Percentiles rank a stretch among this genome's conserved stretches.
Conservation (phyloP, 2,797 vertebrate genomes). For the Perodicticus potto region DNA sequence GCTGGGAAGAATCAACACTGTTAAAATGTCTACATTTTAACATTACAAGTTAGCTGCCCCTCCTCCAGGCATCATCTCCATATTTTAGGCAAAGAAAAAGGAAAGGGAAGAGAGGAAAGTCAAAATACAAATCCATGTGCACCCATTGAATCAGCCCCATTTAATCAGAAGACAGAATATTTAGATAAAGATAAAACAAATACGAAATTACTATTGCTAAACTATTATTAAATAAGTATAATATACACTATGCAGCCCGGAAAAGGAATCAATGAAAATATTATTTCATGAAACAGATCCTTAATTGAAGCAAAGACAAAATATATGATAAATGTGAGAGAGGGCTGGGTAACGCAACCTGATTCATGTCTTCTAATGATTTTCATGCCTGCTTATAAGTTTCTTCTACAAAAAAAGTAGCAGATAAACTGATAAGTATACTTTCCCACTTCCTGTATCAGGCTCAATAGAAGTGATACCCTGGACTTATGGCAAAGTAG, state of each 20-base stretch:
- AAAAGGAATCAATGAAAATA: neutral
- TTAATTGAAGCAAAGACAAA: slow-evolving; percentile 38
- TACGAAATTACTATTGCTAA: neutral
- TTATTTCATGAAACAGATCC: slow-evolving; percentile 1
- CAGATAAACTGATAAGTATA: neutral
- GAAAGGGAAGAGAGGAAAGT: no score
- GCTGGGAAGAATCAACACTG: no score
- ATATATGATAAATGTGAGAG: neutral
- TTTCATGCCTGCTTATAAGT: neutral
- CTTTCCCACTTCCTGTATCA: neutral
- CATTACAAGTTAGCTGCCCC: no score
- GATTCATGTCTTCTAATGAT: neutral
- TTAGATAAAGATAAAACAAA: slow-evolving; percentile 19
- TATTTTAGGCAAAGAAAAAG: no score
- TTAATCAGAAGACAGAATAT: neutral
- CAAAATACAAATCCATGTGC: no score
- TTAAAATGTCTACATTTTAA: no score
- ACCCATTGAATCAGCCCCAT: no score
- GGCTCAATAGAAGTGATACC: neutral
- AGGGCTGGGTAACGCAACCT: neutral
- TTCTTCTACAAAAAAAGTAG: neutral
- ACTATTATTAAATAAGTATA: neutral
- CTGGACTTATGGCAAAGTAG: neutral
- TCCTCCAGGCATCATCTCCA: no score
- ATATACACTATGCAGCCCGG: neutral